These are phyloP conservation scores for Oxyura jamaicensis DNA, from an alignment of 2,113 vertebrate species.

Conservation along the genomic window DNA sequence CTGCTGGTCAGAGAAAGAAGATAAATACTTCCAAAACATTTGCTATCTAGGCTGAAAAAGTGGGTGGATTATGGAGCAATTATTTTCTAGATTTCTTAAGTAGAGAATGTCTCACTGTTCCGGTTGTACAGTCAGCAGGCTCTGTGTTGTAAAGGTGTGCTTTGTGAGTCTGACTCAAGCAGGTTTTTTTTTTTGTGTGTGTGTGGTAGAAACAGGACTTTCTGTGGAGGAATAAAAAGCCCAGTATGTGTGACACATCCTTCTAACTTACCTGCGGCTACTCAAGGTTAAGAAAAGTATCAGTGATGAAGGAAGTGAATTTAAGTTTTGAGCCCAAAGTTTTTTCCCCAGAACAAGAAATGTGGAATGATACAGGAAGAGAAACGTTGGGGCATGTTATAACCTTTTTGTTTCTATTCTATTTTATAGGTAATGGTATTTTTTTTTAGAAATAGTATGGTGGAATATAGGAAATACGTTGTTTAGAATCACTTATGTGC, in stretches of 20 bases:
- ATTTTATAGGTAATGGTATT: background rate
- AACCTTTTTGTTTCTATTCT: background rate
- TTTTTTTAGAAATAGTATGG: background rate
- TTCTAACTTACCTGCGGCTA: background rate
- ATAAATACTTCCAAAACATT: background rate
- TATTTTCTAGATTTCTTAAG: background rate
- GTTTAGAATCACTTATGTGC: fast-evolving
- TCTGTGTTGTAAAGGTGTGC: background rate
- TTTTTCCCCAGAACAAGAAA: background rate
- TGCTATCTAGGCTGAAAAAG: background rate
- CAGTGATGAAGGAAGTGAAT: background rate
- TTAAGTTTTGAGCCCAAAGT: background rate
- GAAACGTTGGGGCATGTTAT: background rate
- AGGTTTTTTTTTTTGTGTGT: background rate
- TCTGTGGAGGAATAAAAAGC: no score
- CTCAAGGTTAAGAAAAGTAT: background rate
- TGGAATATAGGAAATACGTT: background rate
- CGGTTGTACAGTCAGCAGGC: background rate
- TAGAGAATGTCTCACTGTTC: background rate
- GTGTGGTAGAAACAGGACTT: background rate
- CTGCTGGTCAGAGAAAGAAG: background rate
- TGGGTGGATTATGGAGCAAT: background rate
- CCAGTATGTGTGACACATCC: no score
- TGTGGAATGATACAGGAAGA: background rate
- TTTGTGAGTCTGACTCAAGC: background rate